These are phyloP conservation scores for Pseudorectes ferrugineus DNA, from an alignment of 2,113 vertebrate genomes.

Conservation along the genomic window DNA sequence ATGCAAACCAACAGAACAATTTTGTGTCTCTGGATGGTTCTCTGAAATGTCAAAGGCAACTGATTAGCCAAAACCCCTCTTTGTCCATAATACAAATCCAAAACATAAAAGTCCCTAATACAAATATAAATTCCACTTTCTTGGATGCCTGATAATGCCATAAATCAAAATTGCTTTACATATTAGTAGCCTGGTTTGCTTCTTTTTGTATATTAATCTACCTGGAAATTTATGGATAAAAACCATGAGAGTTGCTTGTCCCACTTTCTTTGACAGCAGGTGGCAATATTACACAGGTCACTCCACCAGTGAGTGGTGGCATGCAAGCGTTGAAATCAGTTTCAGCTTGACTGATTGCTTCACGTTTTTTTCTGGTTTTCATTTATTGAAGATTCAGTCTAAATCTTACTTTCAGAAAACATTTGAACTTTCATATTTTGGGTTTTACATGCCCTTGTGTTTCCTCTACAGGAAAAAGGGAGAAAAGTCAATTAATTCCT, in stretches of 20 bases:
- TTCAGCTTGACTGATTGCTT: not conserved
- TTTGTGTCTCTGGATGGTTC: not conserved
- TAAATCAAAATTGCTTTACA: not conserved
- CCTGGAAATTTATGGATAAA: not conserved
- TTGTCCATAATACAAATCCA: not conserved
- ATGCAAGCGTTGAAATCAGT: rapidly evolving
- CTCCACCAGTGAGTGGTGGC: not conserved
- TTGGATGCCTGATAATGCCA: not conserved
- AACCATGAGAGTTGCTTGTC: rapidly evolving
- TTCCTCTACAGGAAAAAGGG: not conserved
- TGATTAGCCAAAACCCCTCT: not conserved
- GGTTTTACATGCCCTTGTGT: not conserved
- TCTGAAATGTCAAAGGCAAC: not conserved
- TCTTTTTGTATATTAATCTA: not conserved
- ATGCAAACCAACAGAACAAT: not conserved
- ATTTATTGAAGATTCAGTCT: not conserved
- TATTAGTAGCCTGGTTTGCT: not conserved
- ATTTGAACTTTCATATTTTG: not conserved
- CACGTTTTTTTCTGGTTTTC: no score
- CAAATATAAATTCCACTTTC: rapidly evolving
- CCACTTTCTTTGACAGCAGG: not conserved
- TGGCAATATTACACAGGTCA: not conserved
- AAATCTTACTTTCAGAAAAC: not conserved
- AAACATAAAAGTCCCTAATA: not conserved
- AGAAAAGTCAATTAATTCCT: not conserved